phyloP scores from a whole-genome alignment of 1,140 invertebrate species.

The Heliothis virescens region DNA sequence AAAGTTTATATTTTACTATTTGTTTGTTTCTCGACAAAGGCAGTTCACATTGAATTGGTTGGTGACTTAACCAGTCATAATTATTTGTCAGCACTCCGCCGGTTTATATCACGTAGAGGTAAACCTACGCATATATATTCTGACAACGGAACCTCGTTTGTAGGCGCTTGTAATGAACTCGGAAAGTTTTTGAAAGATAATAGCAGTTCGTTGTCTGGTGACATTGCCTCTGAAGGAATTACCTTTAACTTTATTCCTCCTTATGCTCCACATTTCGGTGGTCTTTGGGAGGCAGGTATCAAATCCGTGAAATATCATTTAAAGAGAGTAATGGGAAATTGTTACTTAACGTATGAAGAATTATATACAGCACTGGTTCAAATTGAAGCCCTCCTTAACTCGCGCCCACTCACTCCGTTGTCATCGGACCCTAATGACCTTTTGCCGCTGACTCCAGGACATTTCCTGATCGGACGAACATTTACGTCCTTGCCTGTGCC shows the following conservation, averaged over 20 bases:
- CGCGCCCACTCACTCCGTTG: constrained; percentile 60
- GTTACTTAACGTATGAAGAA: constrained; percentile 63
- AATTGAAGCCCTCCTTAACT: constrained; percentile 65
- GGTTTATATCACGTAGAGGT: constrained; percentile 56
- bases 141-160: constrained; percentile 54
- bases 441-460: constrained; percentile 60
- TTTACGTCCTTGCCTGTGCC: constrained; percentile 55
- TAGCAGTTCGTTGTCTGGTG: constrained; percentile 48
- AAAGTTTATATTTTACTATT: constrained; percentile 58
- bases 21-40: constrained; percentile 64
- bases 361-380: constrained; percentile 56
- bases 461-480: constrained; percentile 69
- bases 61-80: constrained; percentile 53
- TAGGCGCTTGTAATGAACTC: constrained; percentile 50
- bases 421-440: constrained; percentile 53
- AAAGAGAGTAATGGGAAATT: constrained; percentile 57
- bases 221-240: constrained; percentile 43
- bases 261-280: constrained; percentile 64
- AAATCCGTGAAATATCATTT: constrained; percentile 69
- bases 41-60: constrained; percentile 68
- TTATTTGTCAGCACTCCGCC: constrained; percentile 47
- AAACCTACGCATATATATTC: constrained; percentile 63
- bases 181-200: constrained; percentile 45
- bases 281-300: constrained; percentile 69
- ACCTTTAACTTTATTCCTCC: constrained; percentile 75